Percentiles rank a stretch among this genome's conserved stretches.
phyloP scores from a whole-genome alignment of 2,797 vertebrate genomes.

The Gymnothorax reevesii region DNA sequence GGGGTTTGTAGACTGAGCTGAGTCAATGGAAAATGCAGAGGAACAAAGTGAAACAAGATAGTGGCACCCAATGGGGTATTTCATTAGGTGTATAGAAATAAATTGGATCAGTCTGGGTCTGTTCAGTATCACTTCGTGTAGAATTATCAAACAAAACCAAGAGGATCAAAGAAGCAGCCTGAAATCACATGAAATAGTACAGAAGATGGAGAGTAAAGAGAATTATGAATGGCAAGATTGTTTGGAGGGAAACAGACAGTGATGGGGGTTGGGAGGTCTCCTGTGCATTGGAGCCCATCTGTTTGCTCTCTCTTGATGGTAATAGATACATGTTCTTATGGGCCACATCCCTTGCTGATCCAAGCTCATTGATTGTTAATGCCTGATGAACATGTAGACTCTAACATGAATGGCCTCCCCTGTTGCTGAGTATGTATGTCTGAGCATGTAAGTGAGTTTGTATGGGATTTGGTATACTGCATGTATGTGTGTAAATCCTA shows the following conservation, averaged over 20 bases:
- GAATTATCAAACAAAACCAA: background rate
- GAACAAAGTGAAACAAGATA: background rate
- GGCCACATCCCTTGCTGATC: conserved; percentile 41
- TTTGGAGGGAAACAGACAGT: background rate
- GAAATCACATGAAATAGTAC: background rate
- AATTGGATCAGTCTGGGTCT: background rate
- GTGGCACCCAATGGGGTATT: background rate
- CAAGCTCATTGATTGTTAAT: conserved; percentile 55
- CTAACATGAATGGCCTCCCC: conserved; percentile 4
- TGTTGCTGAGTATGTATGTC: conserved; percentile 25
- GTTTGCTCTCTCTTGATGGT: conserved; percentile 26
- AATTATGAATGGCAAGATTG: background rate
- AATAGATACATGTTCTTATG: conserved; percentile 34
- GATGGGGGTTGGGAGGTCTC: background rate
- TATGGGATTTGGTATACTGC: background rate
- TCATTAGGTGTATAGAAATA: background rate
- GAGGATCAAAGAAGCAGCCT: background rate
- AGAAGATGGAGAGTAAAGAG: background rate
- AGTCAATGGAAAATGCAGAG: conserved; percentile 11
- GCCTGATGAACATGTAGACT: conserved; percentile 36
- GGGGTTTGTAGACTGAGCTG: background rate
- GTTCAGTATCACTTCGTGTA: background rate
- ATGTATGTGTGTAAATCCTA: conserved; percentile 15
- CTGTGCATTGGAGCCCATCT: conserved; percentile 16
- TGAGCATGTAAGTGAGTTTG: conserved; percentile 15